These are phyloP conservation scores for Scyliorhinus canicula DNA, from an alignment of 2,797 vertebrate genomes.

Conservation along the genomic window DNA sequence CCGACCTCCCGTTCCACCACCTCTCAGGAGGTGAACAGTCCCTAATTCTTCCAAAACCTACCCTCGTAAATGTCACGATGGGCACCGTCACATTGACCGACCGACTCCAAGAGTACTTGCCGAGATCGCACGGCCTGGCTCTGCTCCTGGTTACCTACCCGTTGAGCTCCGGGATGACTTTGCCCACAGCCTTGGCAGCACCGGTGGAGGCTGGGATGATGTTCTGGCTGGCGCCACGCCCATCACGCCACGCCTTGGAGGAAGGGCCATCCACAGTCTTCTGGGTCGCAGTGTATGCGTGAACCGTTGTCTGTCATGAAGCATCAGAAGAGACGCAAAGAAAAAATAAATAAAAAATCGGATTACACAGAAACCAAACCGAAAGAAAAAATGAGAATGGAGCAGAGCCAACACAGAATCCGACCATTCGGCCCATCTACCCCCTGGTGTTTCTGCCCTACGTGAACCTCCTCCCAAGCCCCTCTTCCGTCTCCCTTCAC, in stretches of 20 bases:
- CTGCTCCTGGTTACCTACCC: conserved; percentile 57
- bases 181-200: conserved; percentile 82
- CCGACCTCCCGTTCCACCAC: too few relatives aligned
- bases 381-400: too few relatives aligned
- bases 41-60: too few relatives aligned
- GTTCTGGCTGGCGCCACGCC: conserved; percentile 75
- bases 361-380: too few relatives aligned
- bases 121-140: too few relatives aligned
- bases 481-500: too few relatives aligned
- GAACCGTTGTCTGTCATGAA: conserved; percentile 70
- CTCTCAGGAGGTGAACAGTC: too few relatives aligned
- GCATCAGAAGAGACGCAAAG: neutral
- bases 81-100: too few relatives aligned
- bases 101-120: too few relatives aligned
- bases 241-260: conserved; percentile 77
- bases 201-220: conserved; percentile 84
- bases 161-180: conserved; percentile 78
- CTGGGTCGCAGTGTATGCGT: conserved; percentile 83
- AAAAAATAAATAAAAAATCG: too few relatives aligned
- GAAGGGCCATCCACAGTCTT: conserved; percentile 85
- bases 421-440: neutral
- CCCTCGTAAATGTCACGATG: too few relatives aligned
- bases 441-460: too few relatives aligned
- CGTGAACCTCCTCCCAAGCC: neutral
- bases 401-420: neutral